Evolutionary conservation across 2,888 invertebrate genomes (phyloP).

Genomic region (Slavum lentiscoides): DNA sequence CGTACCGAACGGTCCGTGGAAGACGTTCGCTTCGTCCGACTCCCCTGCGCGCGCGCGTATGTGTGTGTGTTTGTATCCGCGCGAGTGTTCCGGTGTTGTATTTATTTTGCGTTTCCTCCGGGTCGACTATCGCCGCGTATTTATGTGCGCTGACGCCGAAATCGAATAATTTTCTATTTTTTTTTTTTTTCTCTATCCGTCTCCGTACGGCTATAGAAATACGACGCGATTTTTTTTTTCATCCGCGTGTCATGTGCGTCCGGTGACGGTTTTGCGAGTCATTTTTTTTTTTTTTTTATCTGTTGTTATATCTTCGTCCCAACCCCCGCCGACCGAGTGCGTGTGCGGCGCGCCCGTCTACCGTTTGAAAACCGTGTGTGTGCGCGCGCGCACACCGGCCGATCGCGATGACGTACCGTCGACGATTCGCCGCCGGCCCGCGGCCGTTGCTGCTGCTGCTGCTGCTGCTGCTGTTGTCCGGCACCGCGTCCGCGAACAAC

Average conservation of each 20-base stretch:
- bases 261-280: constrained; percentile 33
- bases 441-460: not conserved
- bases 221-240: not conserved
- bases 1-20: constrained; percentile 32
- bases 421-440: constrained; percentile 12
- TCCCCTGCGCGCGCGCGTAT: not conserved
- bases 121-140: too few relatives aligned
- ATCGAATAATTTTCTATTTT: not conserved
- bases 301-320: too few relatives aligned
- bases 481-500: constrained; percentile 61
- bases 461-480: not conserved
- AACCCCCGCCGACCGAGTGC: not conserved
- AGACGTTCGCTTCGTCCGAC: too few relatives aligned
- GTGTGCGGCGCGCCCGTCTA: not conserved
- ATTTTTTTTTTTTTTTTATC: not conserved
- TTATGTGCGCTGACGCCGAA: not conserved
- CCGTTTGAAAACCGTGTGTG: not conserved
- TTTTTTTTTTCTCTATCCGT: not conserved
- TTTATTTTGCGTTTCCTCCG: too few relatives aligned
- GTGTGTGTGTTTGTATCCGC: not conserved
- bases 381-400: not conserved
- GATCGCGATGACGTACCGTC: constrained; percentile 3
- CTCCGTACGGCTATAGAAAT: too few relatives aligned
- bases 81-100: not conserved
- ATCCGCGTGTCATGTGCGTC: constrained; percentile 38